Evolutionary conservation across 2,888 invertebrate genomes (phyloP).

Genomic region (Eristalis arbustorum): DNA sequence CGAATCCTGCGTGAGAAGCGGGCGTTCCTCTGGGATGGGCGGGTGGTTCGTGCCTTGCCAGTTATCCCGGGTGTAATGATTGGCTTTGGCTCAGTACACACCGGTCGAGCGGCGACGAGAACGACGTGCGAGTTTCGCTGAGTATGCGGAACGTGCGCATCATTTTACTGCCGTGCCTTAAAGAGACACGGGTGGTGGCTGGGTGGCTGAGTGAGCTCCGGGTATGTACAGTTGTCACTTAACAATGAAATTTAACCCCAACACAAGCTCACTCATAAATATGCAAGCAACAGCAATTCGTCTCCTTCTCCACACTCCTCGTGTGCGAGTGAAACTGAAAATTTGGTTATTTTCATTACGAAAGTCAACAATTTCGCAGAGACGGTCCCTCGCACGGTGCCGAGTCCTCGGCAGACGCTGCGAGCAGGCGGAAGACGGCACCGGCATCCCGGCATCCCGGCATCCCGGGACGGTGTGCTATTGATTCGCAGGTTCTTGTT

Average conservation of each 20-base stretch:
- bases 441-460: background rate
- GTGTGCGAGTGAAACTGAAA: conserved; percentile 14
- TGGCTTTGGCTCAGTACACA: conserved; percentile 18
- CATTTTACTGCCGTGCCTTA: conserved; percentile 37
- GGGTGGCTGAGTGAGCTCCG: conserved; percentile 1
- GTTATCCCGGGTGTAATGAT: conserved; percentile 3
- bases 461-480: no score
- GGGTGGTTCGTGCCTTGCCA: background rate
- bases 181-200: background rate
- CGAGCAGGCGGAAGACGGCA: background rate
- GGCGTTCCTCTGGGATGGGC: background rate
- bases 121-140: conserved; percentile 34
- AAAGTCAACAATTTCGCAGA: conserved; percentile 33
- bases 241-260: conserved; percentile 44
- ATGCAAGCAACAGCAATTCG: conserved; percentile 7
- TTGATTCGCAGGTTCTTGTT: conserved; percentile 55
- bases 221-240: conserved; percentile 17
- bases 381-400: background rate
- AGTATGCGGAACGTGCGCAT: conserved; percentile 46
- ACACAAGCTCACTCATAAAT: conserved; percentile 23
- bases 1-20: conserved; percentile 9
- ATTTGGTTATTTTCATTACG: conserved; percentile 15
- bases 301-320: background rate
- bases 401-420: background rate
- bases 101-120: background rate